A percentile compares a stretch with the other conserved stretches of the same genome.
These are phyloP conservation scores for Chrysogorgia sp. DNA, from an alignment of 92 coral and sea anemone species.

Conservation along the genomic window DNA sequence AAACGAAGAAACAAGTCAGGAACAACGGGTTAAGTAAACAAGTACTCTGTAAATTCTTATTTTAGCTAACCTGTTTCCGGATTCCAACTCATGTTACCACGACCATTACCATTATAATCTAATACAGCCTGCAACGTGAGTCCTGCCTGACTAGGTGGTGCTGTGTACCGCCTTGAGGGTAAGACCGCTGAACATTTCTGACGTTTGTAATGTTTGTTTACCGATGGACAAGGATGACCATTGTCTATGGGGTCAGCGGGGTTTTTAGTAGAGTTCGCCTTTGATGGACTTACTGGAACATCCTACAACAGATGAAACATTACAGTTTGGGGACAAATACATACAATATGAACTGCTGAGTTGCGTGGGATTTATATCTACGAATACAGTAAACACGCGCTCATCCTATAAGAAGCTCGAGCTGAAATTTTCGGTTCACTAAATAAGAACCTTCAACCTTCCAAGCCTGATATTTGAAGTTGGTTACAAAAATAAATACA, in stretches of 20 bases:
- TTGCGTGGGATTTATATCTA: no score
- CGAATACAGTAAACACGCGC: no score
- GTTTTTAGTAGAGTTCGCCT: not conserved
- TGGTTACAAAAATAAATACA: no score
- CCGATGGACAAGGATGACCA: constrained; percentile 64
- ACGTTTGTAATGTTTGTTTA: constrained; percentile 72
- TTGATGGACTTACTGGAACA: not conserved
- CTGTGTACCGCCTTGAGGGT: constrained; percentile 86
- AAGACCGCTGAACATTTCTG: constrained; percentile 53
- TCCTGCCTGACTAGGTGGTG: constrained; percentile 98
- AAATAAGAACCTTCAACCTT: no score
- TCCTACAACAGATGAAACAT: no score
- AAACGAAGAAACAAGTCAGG: not conserved
- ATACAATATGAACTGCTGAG: no score
- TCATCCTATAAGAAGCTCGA: no score
- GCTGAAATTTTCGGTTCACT: no score
- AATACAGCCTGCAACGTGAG: constrained; percentile 82
- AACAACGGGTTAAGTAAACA: not conserved
- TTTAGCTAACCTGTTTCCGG: constrained; percentile 80
- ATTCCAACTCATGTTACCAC: constrained; percentile 91
- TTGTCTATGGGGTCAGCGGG: constrained; percentile 27
- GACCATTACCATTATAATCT: constrained; percentile 92
- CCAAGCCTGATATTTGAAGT: no score
- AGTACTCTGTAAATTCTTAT: no score
- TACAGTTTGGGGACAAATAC: no score